phyloP scores from a whole-genome alignment of 1,140 invertebrate genomes.

The Argopecten irradians region DNA sequence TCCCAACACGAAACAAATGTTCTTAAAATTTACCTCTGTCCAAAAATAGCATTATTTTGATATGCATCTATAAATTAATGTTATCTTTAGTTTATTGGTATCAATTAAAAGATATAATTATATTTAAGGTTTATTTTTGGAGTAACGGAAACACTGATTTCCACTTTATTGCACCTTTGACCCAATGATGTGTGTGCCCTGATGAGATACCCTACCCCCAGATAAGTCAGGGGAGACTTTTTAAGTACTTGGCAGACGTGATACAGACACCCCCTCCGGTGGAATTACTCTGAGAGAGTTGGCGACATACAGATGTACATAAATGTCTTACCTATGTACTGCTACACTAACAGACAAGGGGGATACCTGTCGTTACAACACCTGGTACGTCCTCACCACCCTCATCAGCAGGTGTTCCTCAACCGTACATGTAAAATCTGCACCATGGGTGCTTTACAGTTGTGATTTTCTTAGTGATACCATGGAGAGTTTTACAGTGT shows the following conservation, averaged over 20 bases:
- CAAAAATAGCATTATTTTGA: not conserved
- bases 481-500: not conserved
- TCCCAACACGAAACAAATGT: not conserved
- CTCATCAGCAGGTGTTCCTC: not conserved
- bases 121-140: not conserved
- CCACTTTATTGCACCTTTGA: not conserved
- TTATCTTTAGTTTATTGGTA: not conserved
- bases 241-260: conserved; percentile 13
- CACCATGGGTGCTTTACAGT: not conserved
- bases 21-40: not conserved
- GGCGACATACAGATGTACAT: conserved; percentile 11
- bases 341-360: not conserved
- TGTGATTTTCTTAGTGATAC: not conserved
- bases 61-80: not conserved
- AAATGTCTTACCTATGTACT: not conserved
- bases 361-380: conserved; percentile 15
- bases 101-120: not conserved
- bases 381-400: not conserved
- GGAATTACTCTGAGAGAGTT: not conserved
- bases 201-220: not conserved
- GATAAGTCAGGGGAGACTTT: not conserved
- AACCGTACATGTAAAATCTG: not conserved
- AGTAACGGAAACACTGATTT: not conserved
- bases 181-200: not conserved
- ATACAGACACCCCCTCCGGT: not conserved